Percentiles rank a stretch among this genome's conserved stretches.
These are phyloP conservation scores for Clarias batrachus DNA, from an alignment of 2,113 vertebrate species.

Conservation along the genomic window DNA sequence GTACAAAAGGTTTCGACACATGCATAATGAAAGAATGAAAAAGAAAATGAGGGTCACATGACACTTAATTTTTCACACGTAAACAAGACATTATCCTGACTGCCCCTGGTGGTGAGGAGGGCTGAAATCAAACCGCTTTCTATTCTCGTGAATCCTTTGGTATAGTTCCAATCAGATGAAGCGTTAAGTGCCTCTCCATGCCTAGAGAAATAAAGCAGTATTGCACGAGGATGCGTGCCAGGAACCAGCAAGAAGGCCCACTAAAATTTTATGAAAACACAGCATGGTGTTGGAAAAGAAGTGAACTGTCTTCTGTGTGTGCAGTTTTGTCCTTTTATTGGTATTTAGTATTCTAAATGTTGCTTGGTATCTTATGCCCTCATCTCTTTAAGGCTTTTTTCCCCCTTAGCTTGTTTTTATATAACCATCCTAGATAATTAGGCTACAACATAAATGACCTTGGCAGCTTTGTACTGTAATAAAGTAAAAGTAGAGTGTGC, in stretches of 20 bases:
- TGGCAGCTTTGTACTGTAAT: constrained; percentile 30
- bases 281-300: constrained; percentile 53
- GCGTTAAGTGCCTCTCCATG: constrained; percentile 26
- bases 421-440: constrained; percentile 58
- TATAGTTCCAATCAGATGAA: constrained; percentile 18
- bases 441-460: constrained; percentile 50
- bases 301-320: constrained; percentile 50
- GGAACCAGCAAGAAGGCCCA: constrained; percentile 39
- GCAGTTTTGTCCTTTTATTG: constrained; percentile 45
- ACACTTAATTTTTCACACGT: not conserved
- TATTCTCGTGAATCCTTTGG: constrained; percentile 15
- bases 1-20: not conserved
- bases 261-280: constrained; percentile 65
- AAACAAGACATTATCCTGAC: not conserved
- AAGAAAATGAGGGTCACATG: not conserved
- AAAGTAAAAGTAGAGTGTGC: not conserved
- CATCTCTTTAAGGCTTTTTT: constrained; percentile 30
- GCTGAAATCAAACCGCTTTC: not conserved
- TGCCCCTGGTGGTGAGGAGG: constrained; percentile 6
- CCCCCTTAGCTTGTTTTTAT: constrained; percentile 54
- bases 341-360: constrained; percentile 13
- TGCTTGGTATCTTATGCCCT: constrained; percentile 6
- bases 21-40: not conserved
- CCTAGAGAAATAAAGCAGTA: constrained; percentile 59
- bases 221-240: constrained; percentile 58